A percentile compares a stretch with the other conserved stretches of the same genome.
These are phyloP conservation scores for Ctenomys sociabilis DNA, from an alignment of 2,113 vertebrate species.

Conservation along the genomic window DNA sequence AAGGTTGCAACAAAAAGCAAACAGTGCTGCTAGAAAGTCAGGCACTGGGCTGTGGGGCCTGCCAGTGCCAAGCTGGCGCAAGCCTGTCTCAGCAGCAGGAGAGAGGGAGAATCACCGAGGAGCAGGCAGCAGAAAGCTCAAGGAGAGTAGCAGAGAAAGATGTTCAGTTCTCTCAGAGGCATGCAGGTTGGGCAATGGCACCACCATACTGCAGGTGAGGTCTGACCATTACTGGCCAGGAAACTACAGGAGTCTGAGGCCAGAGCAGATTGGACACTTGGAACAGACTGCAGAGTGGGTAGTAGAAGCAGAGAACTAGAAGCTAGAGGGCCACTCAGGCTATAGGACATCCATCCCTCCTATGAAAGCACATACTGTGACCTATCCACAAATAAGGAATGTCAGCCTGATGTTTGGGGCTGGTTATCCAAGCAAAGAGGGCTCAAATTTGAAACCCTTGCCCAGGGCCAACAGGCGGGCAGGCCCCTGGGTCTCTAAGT, in stretches of 20 bases:
- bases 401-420: background rate
- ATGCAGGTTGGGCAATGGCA: background rate
- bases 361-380: background rate
- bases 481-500: background rate
- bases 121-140: background rate
- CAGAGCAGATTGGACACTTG: background rate
- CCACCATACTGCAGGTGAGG: rapidly evolving
- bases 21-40: background rate
- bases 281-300: background rate
- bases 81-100: background rate
- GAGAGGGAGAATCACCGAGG: background rate
- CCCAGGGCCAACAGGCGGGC: background rate
- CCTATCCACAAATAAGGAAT: background rate
- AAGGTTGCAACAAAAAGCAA: background rate
- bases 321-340: background rate
- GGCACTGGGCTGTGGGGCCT: background rate
- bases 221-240: background rate
- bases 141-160: background rate
- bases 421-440: background rate
- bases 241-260: background rate
- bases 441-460: background rate
- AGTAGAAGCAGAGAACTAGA: background rate
- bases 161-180: background rate
- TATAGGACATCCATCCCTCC: background rate
- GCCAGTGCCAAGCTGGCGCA: background rate